Evolutionary conservation across 2,888 invertebrate species (phyloP), one percentile per base, ranked within the genome.

Genomic region (Podotricha telesiphe): DNA sequence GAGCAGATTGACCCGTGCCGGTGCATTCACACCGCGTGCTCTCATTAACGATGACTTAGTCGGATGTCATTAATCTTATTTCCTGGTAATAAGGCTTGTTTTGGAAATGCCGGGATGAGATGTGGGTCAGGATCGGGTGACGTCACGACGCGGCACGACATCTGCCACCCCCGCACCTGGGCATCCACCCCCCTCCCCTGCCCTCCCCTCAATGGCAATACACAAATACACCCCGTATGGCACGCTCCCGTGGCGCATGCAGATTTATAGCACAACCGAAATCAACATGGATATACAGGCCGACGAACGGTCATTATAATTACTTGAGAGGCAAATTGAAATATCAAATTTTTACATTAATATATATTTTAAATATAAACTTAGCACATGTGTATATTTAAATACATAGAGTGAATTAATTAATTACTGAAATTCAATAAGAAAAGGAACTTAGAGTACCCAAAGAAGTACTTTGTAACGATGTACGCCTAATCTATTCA

Each of bases 131-230:
- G 76, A 69, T 65, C 70, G 67, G 73, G 80, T 76, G 78, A 77
- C 77, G 78, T 78, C 75, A 77, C 75, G 70, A 56, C 34, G 70
- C 75, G 81, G 81, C 89, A 73, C 75, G 81, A 81, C 89, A 89
- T 86, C 90, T 89, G 89, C 89, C 89, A 80, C 89, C 89, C 87
- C 84, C 88, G 87, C 89, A 88, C 88, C 89, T 88, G 88, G 86
- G 53, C 66, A 72, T 68, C 72, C 55, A 58, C 66, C 71, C 69
- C 73, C 68, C 72, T 42, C 65, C 72, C 56, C 70, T 69, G 19
- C 67, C 37, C 68, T 50, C 70, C 69, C 71, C 40, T n/a, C n/a
- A n/a, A n/a, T n/a, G n/a, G n/a, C n/a, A n/a, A n/a, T n/a, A n/a
- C n/a, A 13, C 42, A 42, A 42, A 63, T 22, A 53, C 62, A 55